Evolutionary conservation across 2,888 invertebrate species (phyloP), one percentile per base, ranked within the genome.

Genomic region (Stratiomys singularior): DNA sequence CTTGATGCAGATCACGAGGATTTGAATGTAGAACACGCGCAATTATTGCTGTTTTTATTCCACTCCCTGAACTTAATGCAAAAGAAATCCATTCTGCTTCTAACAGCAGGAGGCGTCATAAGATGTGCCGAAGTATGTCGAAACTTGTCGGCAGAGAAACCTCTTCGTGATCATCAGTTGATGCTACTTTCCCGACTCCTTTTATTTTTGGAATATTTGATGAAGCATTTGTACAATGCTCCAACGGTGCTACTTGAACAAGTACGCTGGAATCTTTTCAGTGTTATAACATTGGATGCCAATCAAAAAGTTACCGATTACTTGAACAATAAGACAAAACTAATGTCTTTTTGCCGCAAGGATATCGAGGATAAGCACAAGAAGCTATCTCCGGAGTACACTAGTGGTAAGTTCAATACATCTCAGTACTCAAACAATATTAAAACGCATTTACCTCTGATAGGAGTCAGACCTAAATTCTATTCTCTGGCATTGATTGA

Each of bases 31-130:
- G 98, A 98, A 85, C 98, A 98, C 87, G 94, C 97, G 0, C 98
- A 98, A 86, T 89, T 98, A 47, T 88, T 98, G 80, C 90, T 98
- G 9, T 98, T 98, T 86, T 89, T 98, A 13, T 98, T 98, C 87
- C 98, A 98, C 87, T 96, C 97, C 0, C 88, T 98, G 79, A 97
- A 96, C 83, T 89, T 98, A 80, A 97, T 97, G 96, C 97, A 98
- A 88, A 98, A 98, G 88, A 98, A 98, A 86, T 94, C 95, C 1
- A 95, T 98, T 0, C 89, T 98, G 47, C 89, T 98, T 9, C 89
- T 94, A 82, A 93, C 94, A 44, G 93, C 95, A 1, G 93, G 94
- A 80, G 94, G 92, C 3, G 90, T 92, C 4, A 90, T 92, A 77
- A 88, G 92, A 77, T 92, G 92, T 82, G 91, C 91, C 9, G 92